Evolutionary conservation across 2,888 invertebrate genomes (phyloP), one percentile per base, ranked within the genome.

Genomic region (Ectobius pallidus): DNA sequence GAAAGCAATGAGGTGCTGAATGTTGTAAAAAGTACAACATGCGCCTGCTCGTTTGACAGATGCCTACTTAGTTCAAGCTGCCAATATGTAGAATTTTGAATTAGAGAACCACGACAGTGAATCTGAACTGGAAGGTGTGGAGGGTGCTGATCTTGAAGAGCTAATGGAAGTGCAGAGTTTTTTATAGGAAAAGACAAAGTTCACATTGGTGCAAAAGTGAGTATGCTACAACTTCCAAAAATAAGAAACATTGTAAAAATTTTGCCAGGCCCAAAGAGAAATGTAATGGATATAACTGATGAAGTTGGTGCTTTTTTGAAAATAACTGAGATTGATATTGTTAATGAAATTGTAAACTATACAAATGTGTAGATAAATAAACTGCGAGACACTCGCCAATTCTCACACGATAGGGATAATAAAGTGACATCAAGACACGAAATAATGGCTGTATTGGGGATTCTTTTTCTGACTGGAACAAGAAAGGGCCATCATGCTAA

Each of bases 391-490:
- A n/a, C n/a, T 20, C 11, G 9, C 9, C 34, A 32, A 20, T 22
- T 14, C 42, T 65, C 20, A 6, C 44, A 22, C 16, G 20, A 39
- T 20, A 39, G 65, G n/a, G 3, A 65, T 42, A 22, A n/a, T 42
- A 34, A 65, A 42, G 20, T 39, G n/a, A 22, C 22, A 39, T 25
- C 14, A 2, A 65, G 20, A 9, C 16, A 1, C 6, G 65, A 65
- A 42, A 18, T 44, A 14, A 25, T 65, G 25, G 44, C 65, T 3
- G 22, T 44, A 22, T 70, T 75, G 55, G 72, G 74, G 32, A 30
- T 75, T 34, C 70, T 75, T 65, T 75, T 71, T 70, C 63, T 77
- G 55, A 71, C 74, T 58, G 76, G 71, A 30, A 67, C 74, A 69
- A 69, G 69, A 32, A 74, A 72, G 18, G 63, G 65, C 20, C 70